phyloP scores from a whole-genome alignment of 2,888 invertebrate species.

The Pristionchus arcanus region DNA sequence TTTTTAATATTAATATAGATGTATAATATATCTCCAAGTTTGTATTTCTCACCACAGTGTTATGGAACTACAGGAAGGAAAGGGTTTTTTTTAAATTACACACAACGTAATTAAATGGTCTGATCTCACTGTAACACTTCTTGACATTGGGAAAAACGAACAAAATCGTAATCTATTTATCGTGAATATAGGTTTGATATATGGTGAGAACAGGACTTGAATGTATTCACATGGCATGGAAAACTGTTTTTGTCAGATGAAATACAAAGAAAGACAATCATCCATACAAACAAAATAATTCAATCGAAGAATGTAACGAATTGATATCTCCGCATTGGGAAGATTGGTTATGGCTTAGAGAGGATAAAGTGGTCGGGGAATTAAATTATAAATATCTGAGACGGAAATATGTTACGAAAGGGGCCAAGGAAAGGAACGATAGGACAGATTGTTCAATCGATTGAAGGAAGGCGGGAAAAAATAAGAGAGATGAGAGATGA shows the following conservation, averaged over 20 bases:
- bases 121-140: too few relatives aligned
- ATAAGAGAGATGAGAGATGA: background rate
- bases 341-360: constrained; percentile 38
- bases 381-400: constrained; percentile 10
- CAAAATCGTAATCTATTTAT: constrained; percentile 44
- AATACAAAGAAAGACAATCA: background rate
- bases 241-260: background rate
- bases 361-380: background rate
- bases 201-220: background rate
- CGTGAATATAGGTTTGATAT: background rate
- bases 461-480: background rate
- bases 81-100: too few relatives aligned
- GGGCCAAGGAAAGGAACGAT: background rate
- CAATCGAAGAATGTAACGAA: background rate
- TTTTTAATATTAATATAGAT: too few relatives aligned
- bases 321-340: constrained; percentile 34
- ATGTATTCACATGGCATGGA: constrained; percentile 31
- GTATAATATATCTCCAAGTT: too few relatives aligned
- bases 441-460: constrained; percentile 31
- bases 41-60: too few relatives aligned
- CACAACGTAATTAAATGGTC: too few relatives aligned
- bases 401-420: constrained; percentile 1
- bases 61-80: too few relatives aligned
- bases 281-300: background rate
- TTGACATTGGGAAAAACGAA: background rate